phyloP scores from a whole-genome alignment of 2,888 invertebrate genomes.

The Catotricha subobsoleta region DNA sequence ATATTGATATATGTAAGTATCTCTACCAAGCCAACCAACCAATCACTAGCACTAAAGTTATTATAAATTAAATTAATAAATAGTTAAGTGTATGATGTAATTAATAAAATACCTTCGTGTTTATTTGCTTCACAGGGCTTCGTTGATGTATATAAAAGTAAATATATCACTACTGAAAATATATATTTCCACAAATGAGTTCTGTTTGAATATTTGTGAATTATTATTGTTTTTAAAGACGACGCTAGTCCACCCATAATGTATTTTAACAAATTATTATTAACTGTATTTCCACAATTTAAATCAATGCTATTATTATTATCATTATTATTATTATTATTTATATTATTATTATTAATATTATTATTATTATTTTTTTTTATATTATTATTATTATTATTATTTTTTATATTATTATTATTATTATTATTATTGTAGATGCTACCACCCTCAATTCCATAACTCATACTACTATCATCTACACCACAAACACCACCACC shows the following conservation, averaged over 20 bases:
- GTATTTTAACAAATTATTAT: not conserved
- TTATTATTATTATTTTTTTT: constrained; percentile 2
- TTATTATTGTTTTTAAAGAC: not conserved
- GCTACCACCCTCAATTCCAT: not conserved
- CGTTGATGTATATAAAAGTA: constrained; percentile 2
- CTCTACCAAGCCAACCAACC: too few species aligned
- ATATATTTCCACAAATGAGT: not conserved
- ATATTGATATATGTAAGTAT: too few species aligned
- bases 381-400: not conserved
- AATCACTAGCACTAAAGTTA: too few species aligned
- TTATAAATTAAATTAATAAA: too few species aligned
- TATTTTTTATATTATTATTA: not conserved
- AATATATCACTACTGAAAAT: constrained; percentile 1
- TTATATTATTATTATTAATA: not conserved
- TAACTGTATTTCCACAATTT: not conserved
- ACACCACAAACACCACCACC: too few species aligned
- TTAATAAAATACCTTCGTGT: constrained; percentile 1
- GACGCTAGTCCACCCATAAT: not conserved
- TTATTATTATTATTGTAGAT: constrained; percentile 1
- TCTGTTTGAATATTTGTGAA: not conserved
- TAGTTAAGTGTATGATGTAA: too few species aligned
- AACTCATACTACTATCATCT: too few species aligned
- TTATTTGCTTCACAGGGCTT: constrained; percentile 2
- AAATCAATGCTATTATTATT: not conserved
- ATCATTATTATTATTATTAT: not conserved